A percentile compares a stretch with the other conserved stretches of the same genome.
Conservation (phyloP, 2,113 vertebrate genomes). For the Bungarus multicinctus region DNA sequence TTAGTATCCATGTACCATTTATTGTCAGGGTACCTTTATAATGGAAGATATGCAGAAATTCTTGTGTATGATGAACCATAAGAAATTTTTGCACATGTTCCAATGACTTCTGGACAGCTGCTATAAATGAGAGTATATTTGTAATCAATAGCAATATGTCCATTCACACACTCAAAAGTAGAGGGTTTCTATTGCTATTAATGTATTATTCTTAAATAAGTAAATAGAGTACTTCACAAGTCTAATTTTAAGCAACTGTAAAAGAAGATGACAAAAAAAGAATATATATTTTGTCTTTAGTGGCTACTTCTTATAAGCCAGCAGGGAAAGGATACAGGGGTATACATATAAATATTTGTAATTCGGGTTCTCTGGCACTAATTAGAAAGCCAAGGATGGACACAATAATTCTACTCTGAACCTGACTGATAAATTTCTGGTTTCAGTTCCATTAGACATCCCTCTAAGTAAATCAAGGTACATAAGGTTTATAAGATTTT, state of each 20-base stretch:
- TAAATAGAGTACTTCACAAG: not conserved
- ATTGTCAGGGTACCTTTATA: not conserved
- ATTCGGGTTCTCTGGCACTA: not conserved
- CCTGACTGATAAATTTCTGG: not conserved
- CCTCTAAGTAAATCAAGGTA: not conserved
- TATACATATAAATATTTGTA: not conserved
- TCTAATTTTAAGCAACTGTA: not conserved
- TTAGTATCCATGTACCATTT: not conserved
- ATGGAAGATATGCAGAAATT: not conserved
- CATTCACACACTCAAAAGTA: not conserved
- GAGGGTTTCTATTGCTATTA: not conserved
- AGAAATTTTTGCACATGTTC: not conserved
- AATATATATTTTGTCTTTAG: not conserved
- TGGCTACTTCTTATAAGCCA: not conserved
- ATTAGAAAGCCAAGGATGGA: not conserved
- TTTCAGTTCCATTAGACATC: not conserved
- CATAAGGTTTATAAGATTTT: not conserved
- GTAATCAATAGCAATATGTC: not conserved
- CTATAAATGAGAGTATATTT: not conserved
- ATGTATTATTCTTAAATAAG: not conserved
- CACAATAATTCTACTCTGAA: not conserved
- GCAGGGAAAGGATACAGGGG: not conserved
- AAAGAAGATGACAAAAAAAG: not conserved
- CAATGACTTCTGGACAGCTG: not conserved
- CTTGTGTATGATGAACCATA: not conserved